Conservation (phyloP, 1,140 invertebrate genomes). For the Colletes gigas region DNA sequence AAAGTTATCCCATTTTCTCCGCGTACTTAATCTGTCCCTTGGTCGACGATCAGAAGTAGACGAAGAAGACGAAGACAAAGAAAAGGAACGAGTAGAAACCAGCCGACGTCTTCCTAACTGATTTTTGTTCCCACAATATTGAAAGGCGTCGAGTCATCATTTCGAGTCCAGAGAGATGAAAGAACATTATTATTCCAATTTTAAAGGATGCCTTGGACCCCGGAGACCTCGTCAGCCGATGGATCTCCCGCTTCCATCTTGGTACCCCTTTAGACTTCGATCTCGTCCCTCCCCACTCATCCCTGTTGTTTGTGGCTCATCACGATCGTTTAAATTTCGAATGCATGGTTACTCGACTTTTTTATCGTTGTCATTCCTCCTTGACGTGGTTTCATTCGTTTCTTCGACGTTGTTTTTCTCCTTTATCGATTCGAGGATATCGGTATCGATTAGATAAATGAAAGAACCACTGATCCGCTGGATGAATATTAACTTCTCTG, state of each 20-base stretch:
- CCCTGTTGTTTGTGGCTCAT: slow-evolving; percentile 20
- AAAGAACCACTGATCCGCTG: not conserved
- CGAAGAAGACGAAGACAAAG: slow-evolving; percentile 48
- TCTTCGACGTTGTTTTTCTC: not conserved
- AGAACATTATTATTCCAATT: slow-evolving; percentile 81
- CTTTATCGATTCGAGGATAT: not conserved
- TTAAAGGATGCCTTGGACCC: slow-evolving; percentile 73
- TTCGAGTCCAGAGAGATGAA: slow-evolving; percentile 76
- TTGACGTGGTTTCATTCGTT: not conserved
- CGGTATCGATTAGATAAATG: slow-evolving; percentile 1
- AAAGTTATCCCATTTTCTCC: too few species aligned
- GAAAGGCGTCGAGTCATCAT: slow-evolving; percentile 79
- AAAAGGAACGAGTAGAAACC: slow-evolving; percentile 54
- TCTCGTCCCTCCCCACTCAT: slow-evolving; percentile 45
- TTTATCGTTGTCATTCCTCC: slow-evolving; percentile 51
- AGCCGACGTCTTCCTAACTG: slow-evolving; percentile 67
- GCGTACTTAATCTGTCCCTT: slow-evolving; percentile 42
- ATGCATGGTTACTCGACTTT: slow-evolving; percentile 74
- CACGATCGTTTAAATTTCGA: slow-evolving; percentile 71
- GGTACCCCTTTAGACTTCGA: slow-evolving; percentile 54
- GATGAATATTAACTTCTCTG: not conserved
- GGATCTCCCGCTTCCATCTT: slow-evolving; percentile 68
- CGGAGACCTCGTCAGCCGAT: slow-evolving; percentile 62
- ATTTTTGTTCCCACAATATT: slow-evolving; percentile 80
- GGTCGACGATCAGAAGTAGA: slow-evolving; percentile 33